Evolutionary conservation across 1,140 invertebrate genomes (phyloP), one percentile per base, ranked within the genome.

Genomic region (Lepidostoma basale): DNA sequence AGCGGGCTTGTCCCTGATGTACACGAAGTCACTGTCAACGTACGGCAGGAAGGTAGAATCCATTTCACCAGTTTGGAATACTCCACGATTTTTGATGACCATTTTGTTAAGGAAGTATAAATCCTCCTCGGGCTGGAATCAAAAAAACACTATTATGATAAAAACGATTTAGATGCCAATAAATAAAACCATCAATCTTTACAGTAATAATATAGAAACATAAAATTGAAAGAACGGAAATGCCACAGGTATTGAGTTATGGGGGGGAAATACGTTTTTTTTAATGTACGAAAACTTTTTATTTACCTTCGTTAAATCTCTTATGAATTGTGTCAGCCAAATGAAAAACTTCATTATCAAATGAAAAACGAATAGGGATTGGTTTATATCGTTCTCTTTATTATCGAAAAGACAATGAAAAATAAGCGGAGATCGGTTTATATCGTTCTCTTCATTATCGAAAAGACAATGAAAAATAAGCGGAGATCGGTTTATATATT

Each of bases 1-100:
- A 0, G 85, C 86, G 0, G 86, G 84, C 25, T 83, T 80, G 74
- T 92, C 90, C 9, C 88, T 84, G 8, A 93, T 83, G 62, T 90
- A 88, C 3, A 92, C 85, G 54, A 83, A 85, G 16, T 85, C 83
- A 12, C 77, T 77, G 4, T 80, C 73, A 1, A 85, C 81, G 2
- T 79, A 76, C 0, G 80, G 78, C 18, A 87, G 74, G 68, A 79
- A 86, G 2, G 79, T 78, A 0, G 77, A 74, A 59, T 84, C 80
- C 8, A 52, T 54, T 8, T 3, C 36, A 0, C 78, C 62, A 0
- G 73, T 49, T 12, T 74, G 74, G 36, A 83, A 83, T 16, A 76
- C 63, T 0, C 74, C 82, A 3, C 76, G 76, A 3, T 76, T 77
- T 18, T 76, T 81, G 2, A 47, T 22, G 14, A 84, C 72, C 79